Evolutionary conservation across 37 sponge, comb jelly and placozoan genomes (phyloP).

Genomic region (Amphimedon queenslandica): DNA sequence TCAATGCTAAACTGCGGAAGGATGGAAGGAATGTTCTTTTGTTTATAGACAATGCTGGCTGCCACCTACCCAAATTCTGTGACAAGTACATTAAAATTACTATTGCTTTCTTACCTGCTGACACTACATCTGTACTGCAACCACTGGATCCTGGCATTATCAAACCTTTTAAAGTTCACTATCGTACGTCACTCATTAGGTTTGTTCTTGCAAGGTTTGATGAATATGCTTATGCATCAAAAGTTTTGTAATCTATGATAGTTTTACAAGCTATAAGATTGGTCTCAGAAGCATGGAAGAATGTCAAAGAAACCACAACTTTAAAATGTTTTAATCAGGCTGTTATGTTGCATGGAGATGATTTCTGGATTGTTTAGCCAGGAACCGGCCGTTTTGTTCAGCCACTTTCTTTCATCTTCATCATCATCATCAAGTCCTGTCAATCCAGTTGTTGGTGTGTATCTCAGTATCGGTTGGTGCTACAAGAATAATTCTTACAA

Average conservation of each 20-base stretch:
- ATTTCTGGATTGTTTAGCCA: too few relatives aligned
- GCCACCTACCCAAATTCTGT: slow-evolving; percentile 48
- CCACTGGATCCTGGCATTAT: slow-evolving; percentile 69
- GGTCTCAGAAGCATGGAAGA: slow-evolving; percentile 53
- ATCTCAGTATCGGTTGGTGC: too few relatives aligned
- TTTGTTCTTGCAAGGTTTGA: slow-evolving; percentile 44
- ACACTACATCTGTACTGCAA: slow-evolving; percentile 62
- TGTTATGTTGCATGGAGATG: too few relatives aligned
- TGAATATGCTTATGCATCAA: slow-evolving; percentile 10
- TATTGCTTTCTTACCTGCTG: too few relatives aligned
- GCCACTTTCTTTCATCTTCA: too few relatives aligned
- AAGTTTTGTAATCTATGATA: slow-evolving; percentile 53
- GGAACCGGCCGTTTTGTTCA: too few relatives aligned
- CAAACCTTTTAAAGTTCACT: slow-evolving; percentile 60
- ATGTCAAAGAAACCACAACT: slow-evolving; percentile 37
- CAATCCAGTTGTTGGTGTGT: too few relatives aligned
- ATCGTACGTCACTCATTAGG: slow-evolving; percentile 21
- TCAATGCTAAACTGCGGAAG: slow-evolving; percentile 23
- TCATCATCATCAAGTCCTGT: too few relatives aligned
- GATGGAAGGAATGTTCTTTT: slow-evolving; percentile 39
- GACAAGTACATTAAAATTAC: too few relatives aligned
- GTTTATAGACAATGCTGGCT: slow-evolving; percentile 68
- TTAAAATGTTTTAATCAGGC: slow-evolving; percentile 56
- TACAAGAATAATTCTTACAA: too few relatives aligned
- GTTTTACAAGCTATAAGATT: slow-evolving; percentile 58